Evolutionary conservation across 2,888 invertebrate genomes (phyloP).

Genomic region (Eledona agricola): DNA sequence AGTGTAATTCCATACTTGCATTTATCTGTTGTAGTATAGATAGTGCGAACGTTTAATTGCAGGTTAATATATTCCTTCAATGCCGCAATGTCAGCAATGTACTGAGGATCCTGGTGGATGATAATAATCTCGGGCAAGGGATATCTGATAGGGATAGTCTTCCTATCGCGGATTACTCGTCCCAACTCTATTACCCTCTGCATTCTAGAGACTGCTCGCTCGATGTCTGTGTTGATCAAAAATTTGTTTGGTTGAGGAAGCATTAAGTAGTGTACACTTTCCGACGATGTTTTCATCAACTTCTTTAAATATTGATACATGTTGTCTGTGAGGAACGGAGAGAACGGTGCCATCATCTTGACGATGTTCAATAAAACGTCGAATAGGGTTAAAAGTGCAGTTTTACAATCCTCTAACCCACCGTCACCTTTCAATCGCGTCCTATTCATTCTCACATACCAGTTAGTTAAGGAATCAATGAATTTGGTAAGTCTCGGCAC

Average conservation of each 20-base stretch:
- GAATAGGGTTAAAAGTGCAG: constrained; percentile 88
- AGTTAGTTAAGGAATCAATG: constrained; percentile 97
- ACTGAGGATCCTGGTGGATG: constrained; percentile 83
- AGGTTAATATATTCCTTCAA: constrained; percentile 87
- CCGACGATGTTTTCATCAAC: constrained; percentile 68
- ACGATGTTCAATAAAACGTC: constrained; percentile 89
- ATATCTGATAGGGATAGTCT: constrained; percentile 94
- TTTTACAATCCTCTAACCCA: constrained; percentile 80
- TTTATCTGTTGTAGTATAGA: constrained; percentile 89
- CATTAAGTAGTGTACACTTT: constrained; percentile 93
- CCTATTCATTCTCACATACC: constrained; percentile 98
- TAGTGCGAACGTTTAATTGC: constrained; percentile 89
- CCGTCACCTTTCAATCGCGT: constrained; percentile 92
- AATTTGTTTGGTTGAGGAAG: constrained; percentile 77
- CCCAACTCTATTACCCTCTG: constrained; percentile 95
- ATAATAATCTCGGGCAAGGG: constrained; percentile 96
- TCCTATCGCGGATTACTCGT: constrained; percentile 89
- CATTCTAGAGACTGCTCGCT: constrained; percentile 90
- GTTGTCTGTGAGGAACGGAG: constrained; percentile 94
- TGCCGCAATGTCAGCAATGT: constrained; percentile 79
- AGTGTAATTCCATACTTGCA: constrained; percentile 85
- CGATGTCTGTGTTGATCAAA: constrained; percentile 85
- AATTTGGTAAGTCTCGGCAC: constrained; percentile 93
- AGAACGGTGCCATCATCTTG: constrained; percentile 96
- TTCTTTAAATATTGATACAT: constrained; percentile 90